These are phyloP conservation scores for Xenopus laevis DNA, from an alignment of 2,113 vertebrate genomes.

Conservation along the genomic window DNA sequence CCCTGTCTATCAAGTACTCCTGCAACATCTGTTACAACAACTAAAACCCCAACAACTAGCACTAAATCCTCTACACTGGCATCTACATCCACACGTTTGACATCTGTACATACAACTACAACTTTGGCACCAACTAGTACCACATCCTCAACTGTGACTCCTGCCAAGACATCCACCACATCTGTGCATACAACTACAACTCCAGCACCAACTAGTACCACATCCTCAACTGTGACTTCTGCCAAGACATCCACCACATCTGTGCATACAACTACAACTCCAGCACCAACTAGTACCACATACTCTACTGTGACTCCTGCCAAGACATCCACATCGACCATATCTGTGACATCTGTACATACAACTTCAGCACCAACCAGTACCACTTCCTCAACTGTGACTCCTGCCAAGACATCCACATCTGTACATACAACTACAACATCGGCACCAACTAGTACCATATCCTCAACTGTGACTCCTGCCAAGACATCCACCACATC, in stretches of 20 bases:
- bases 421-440: not conserved
- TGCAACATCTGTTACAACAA: too few relatives aligned
- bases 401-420: not conserved
- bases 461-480: too few relatives aligned
- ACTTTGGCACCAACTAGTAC: not conserved
- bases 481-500: not conserved
- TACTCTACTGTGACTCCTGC: not conserved
- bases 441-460: not conserved
- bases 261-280: not conserved
- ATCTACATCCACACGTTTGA: too few relatives aligned
- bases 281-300: not conserved
- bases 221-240: not conserved
- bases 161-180: not conserved
- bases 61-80: not conserved
- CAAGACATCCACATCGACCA: not conserved
- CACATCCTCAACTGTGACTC: not conserved
- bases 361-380: not conserved
- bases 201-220: not conserved
- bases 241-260: not conserved
- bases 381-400: not conserved
- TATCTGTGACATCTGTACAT: rapidly evolving
- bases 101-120: not conserved
- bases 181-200: not conserved
- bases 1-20: too few relatives aligned
- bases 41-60: not conserved